These are phyloP conservation scores for Drosophila leontia DNA, from an alignment of 1,140 invertebrate genomes.

Conservation along the genomic window DNA sequence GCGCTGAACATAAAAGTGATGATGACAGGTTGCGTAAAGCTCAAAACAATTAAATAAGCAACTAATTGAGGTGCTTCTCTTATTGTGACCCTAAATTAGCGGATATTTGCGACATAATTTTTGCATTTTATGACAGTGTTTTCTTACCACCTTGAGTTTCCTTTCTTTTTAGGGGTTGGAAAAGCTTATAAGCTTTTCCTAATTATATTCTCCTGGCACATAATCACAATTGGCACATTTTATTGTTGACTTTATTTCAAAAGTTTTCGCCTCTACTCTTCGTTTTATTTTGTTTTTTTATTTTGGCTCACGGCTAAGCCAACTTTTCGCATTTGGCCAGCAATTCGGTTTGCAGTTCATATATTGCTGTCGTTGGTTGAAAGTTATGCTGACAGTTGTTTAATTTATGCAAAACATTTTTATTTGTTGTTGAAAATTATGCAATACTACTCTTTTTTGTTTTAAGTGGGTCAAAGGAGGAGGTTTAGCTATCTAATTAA, in stretches of 20 bases:
- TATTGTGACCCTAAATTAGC: constrained; percentile 12
- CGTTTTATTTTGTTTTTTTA: constrained; percentile 28
- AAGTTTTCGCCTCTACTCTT: constrained; percentile 29
- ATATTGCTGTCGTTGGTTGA: constrained; percentile 43
- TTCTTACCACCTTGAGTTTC: background rate
- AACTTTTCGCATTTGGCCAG: constrained; percentile 67
- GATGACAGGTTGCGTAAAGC: constrained; percentile 5
- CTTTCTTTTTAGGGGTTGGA: background rate
- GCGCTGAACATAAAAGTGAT: background rate
- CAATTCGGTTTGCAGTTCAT: constrained; percentile 55
- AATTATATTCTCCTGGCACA: constrained; percentile 68
- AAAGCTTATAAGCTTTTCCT: constrained; percentile 34
- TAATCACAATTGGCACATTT: constrained; percentile 74
- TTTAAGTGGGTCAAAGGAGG: constrained; percentile 8
- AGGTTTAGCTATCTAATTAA: background rate
- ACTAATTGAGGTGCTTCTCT: constrained; percentile 34
- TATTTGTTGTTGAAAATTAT: constrained; percentile 17
- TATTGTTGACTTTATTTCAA: constrained; percentile 72
- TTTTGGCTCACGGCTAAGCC: constrained; percentile 41
- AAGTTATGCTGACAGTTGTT: constrained; percentile 71
- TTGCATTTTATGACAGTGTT: constrained; percentile 28
- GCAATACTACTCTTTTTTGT: background rate
- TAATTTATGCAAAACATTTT: constrained; percentile 57
- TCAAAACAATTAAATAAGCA: constrained; percentile 46
- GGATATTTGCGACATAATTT: constrained; percentile 45